A percentile compares a stretch with the other conserved stretches of the same genome.
Conservation (phyloP, 2,113 vertebrate genomes). For the Sclerurus mexicanus region DNA sequence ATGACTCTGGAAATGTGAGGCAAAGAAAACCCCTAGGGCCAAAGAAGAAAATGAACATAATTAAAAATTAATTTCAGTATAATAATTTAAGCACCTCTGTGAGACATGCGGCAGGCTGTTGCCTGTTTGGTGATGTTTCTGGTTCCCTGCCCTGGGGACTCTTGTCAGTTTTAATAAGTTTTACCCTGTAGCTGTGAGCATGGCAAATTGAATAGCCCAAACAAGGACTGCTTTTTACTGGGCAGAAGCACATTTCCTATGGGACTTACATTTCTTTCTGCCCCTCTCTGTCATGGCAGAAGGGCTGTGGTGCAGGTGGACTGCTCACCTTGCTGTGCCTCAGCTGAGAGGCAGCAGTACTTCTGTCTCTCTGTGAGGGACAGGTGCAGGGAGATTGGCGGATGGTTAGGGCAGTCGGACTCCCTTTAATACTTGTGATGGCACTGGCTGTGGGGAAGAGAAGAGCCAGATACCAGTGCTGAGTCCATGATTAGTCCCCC, state of each 20-base stretch:
- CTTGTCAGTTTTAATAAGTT: slow-evolving; percentile 59
- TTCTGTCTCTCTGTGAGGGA: background rate
- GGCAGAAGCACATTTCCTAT: background rate
- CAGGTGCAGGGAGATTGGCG: background rate
- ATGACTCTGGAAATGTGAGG: background rate
- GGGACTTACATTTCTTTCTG: background rate
- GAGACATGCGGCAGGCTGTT: slow-evolving; percentile 13
- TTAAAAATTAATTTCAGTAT: slow-evolving; percentile 24
- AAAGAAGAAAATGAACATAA: background rate
- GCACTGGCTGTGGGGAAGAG: background rate
- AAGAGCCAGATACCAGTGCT: background rate
- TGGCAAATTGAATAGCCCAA: slow-evolving; percentile 25
- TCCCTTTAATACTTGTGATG: background rate
- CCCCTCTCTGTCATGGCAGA: background rate
- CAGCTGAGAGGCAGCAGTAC: background rate
- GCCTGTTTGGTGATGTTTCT: slow-evolving; percentile 1
- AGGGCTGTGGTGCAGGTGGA: background rate
- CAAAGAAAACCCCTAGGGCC: background rate
- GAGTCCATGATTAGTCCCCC: background rate
- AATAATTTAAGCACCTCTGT: background rate
- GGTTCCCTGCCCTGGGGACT: slow-evolving; percentile 29
- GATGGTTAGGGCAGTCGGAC: background rate
- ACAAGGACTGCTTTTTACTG: slow-evolving; percentile 8
- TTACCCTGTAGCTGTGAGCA: background rate
- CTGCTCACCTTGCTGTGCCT: background rate